These are phyloP conservation scores for Agonopterix arenella DNA, from an alignment of 2,888 invertebrate genomes.

Conservation along the genomic window DNA sequence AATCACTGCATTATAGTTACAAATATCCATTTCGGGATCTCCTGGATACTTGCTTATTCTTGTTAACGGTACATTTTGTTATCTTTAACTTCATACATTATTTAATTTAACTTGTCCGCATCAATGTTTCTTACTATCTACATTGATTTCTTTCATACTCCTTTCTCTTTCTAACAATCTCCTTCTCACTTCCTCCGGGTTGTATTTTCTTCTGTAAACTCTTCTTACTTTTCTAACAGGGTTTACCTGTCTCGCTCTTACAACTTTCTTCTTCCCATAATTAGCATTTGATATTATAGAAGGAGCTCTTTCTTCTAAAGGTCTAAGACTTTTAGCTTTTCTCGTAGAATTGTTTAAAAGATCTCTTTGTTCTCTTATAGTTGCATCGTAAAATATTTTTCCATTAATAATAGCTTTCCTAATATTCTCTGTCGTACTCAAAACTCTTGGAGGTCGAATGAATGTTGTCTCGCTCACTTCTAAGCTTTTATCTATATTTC, in stretches of 20 bases:
- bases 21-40: too few relatives aligned
- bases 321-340: constrained; percentile 24
- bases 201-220: constrained; percentile 64
- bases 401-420: constrained; percentile 65
- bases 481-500: constrained; percentile 48
- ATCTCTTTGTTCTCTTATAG: constrained; percentile 57
- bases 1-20: too few relatives aligned
- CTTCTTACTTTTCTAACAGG: constrained; percentile 52
- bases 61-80: too few relatives aligned
- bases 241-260: constrained; percentile 45
- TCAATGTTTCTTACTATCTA: neutral
- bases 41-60: too few relatives aligned
- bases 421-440: constrained; percentile 61
- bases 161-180: constrained; percentile 63
- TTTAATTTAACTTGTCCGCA: too few relatives aligned
- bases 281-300: constrained; percentile 34
- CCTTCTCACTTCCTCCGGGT: constrained; percentile 70
- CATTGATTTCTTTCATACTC: constrained; percentile 27
- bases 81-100: too few relatives aligned
- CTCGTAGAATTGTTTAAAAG: constrained; percentile 21
- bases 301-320: constrained; percentile 36
- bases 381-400: constrained; percentile 67
- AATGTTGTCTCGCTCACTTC: constrained; percentile 68
- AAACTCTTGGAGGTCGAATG: constrained; percentile 57
- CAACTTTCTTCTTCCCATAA: constrained; percentile 44